Percentiles rank a stretch among this genome's conserved stretches.
phyloP scores from a whole-genome alignment of 2,113 vertebrate genomes.

The Myiagra hebetior region DNA sequence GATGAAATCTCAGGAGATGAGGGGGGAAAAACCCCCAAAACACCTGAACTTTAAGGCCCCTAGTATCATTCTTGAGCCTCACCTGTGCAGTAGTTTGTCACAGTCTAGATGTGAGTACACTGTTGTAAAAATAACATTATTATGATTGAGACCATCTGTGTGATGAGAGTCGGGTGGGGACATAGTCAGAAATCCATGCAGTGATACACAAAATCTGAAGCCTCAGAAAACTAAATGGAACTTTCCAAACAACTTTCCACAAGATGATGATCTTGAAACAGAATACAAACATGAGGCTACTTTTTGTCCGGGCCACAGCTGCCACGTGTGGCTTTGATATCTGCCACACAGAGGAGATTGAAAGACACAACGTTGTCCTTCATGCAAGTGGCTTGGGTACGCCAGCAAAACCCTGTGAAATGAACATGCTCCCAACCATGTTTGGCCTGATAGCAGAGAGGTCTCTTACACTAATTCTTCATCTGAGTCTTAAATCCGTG shows the following conservation, averaged over 20 bases:
- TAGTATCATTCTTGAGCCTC: not conserved
- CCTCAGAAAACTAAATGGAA: not conserved
- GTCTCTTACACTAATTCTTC: not conserved
- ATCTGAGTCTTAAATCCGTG: not conserved
- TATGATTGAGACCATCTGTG: not conserved
- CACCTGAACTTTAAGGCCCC: not conserved
- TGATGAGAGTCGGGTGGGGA: not conserved
- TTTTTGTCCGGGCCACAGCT: not conserved
- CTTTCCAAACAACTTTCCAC: not conserved
- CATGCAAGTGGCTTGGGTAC: not conserved
- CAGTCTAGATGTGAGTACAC: not conserved
- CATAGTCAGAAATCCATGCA: not conserved
- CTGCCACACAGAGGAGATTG: not conserved
- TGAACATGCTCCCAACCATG: accelerated
- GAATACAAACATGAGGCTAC: not conserved
- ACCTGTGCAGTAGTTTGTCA: not conserved
- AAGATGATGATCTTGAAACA: not conserved
- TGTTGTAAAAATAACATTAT: not conserved
- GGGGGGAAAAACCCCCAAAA: accelerated
- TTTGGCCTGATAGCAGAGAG: not conserved
- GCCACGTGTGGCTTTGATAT: accelerated
- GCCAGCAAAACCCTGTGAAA: not conserved
- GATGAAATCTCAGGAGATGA: not conserved
- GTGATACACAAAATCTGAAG: not conserved
- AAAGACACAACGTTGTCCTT: not conserved